These are phyloP conservation scores for Tringa solitaria DNA, from an alignment of 2,113 vertebrate genomes.

Conservation along the genomic window DNA sequence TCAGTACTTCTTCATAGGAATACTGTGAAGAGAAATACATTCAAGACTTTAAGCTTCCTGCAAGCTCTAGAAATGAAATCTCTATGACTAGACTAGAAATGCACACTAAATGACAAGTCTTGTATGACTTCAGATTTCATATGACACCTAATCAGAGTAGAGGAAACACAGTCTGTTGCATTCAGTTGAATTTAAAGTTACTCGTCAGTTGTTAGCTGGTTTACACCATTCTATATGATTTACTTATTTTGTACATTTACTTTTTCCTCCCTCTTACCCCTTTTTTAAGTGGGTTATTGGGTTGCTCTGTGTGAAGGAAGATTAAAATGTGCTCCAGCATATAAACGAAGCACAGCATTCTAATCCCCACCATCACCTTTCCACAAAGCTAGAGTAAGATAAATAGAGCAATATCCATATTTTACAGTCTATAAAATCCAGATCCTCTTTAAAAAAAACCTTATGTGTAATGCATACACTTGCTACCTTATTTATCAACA, in stretches of 20 bases:
- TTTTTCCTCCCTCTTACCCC: not conserved
- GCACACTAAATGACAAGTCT: not conserved
- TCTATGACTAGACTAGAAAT: not conserved
- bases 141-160: fast-evolving
- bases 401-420: slow-evolving; percentile 78
- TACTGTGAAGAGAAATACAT: not conserved
- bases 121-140: not conserved
- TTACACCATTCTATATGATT: not conserved
- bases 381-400: slow-evolving; percentile 73
- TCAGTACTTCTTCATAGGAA: not conserved
- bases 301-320: not conserved
- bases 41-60: not conserved
- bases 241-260: not conserved
- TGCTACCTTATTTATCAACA: slow-evolving; percentile 75
- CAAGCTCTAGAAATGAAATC: not conserved
- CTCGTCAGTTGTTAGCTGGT: not conserved
- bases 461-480: slow-evolving; percentile 60
- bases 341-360: slow-evolving; percentile 44
- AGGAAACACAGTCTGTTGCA: not conserved
- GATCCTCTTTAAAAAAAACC: slow-evolving; percentile 66
- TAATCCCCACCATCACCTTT: slow-evolving; percentile 67
- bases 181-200: not conserved
- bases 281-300: not conserved
- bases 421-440: slow-evolving; percentile 79
- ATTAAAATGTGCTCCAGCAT: not conserved